Evolutionary conservation across 2,888 invertebrate species (phyloP), one percentile per base, ranked within the genome.

Genomic region (Monochamus alternatus): DNA sequence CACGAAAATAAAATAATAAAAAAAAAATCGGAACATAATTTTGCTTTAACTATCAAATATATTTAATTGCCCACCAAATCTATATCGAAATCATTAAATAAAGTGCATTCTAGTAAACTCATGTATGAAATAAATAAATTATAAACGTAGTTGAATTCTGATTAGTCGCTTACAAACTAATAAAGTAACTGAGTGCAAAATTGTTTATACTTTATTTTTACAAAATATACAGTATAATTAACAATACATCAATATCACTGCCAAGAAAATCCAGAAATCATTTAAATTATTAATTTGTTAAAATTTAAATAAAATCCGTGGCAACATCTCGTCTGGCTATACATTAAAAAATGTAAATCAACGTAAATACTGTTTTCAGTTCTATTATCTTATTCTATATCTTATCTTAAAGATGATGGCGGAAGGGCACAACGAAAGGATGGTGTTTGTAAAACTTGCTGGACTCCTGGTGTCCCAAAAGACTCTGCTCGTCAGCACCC

Each of bases 391-490:
- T 5, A 14, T 43, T n/a, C 14, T 31, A 68, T 52, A 22, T 22
- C 10, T n/a, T 22, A 14, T 52, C 14, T 47, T 65, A 74, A 76
- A 52, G 5, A 60, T 81, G 75, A 47, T 81, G 80, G 72, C 78
- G 76, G 76, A 92, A 91, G 47, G 92, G 92, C 84, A 92, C 86
- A 81, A 92, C 90, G 74, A 87, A 87, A n/a, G 89, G 89, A 83
- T 92, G 91, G 84, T 90, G 91, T 81, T 92, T 91, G 85, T 89
- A 92, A 51, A 91, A 91, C 3, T 79, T 81, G 77, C 89, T 91
- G 51, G 91, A 91, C 78, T 93, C 93, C 78, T 92, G 92, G 80
- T 92, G 92, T 0, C 92, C 92, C 77, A 92, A 89, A 55, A 93
- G 87, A 0, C 92, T 91, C 70, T 92, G 92, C 60, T 92, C 91